Percentiles rank a stretch among this genome's conserved stretches.
Evolutionary conservation across 2,888 invertebrate genomes (phyloP).

Genomic region (Atrina japonica): DNA sequence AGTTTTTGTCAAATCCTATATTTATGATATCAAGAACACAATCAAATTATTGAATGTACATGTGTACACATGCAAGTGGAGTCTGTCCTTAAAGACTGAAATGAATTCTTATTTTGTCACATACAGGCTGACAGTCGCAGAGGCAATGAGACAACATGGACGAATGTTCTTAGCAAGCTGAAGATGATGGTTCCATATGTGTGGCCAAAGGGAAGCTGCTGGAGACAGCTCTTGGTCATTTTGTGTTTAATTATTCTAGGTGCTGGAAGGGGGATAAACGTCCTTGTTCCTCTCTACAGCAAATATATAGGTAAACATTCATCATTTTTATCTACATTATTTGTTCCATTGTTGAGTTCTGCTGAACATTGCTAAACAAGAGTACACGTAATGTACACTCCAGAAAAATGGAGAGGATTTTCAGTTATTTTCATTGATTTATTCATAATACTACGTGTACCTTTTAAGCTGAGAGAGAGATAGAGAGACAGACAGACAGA

Average conservation of each 20-base stretch:
- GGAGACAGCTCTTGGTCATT: slow-evolving; percentile 89
- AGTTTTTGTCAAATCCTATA: too few species aligned
- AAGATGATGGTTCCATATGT: slow-evolving; percentile 92
- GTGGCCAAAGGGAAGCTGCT: slow-evolving; percentile 92
- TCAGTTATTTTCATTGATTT: too few species aligned
- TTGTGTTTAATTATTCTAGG: slow-evolving; percentile 89
- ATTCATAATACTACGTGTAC: too few species aligned
- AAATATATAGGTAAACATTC: slow-evolving; percentile 90
- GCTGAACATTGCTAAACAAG: too few species aligned
- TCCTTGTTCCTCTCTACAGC: slow-evolving; percentile 95
- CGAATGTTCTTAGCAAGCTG: slow-evolving; percentile 87
- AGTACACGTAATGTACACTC: not conserved
- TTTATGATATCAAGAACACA: too few species aligned
- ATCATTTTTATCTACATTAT: not conserved
- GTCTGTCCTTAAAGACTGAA: too few species aligned
- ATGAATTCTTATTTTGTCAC: too few species aligned
- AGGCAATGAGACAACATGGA: slow-evolving; percentile 75
- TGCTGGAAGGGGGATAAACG: slow-evolving; percentile 91
- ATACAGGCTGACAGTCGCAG: not conserved
- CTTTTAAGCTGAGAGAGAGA: too few species aligned
- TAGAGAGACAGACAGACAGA: too few species aligned
- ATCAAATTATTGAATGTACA: too few species aligned
- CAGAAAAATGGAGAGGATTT: not conserved
- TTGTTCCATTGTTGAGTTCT: too few species aligned
- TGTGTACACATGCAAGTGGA: too few species aligned